phyloP scores from a whole-genome alignment of 2,113 vertebrate species.

The Pionites leucogaster region DNA sequence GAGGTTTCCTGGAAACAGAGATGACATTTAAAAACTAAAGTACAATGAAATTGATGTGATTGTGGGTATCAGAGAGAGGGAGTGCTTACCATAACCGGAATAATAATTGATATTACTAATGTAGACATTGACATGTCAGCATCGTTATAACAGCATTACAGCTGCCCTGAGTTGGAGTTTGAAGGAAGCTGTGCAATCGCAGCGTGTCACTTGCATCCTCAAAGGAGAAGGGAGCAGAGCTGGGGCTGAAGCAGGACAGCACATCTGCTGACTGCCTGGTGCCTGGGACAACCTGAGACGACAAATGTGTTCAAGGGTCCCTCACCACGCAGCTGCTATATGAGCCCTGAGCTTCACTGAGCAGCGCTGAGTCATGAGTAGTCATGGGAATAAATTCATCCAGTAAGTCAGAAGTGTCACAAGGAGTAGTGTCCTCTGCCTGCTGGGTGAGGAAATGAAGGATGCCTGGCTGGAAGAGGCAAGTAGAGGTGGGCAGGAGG shows the following conservation, averaged over 20 bases:
- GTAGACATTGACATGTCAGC: not conserved
- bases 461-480: not conserved
- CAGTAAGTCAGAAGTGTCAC: not conserved
- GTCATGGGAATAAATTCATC: not conserved
- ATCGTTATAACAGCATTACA: not conserved
- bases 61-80: not conserved
- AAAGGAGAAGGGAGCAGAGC: not conserved
- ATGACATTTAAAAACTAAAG: not conserved
- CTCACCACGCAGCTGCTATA: not conserved
- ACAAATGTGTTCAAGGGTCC: not conserved
- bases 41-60: not conserved
- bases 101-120: not conserved
- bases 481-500: not conserved
- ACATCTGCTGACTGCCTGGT: not conserved
- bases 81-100: not conserved
- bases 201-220: not conserved
- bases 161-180: not conserved
- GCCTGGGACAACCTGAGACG: not conserved
- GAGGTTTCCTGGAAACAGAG: slow-evolving; percentile 1
- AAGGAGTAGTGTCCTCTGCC: not conserved
- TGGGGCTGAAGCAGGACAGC: not conserved
- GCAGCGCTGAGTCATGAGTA: not conserved
- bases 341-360: not conserved
- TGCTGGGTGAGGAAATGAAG: not conserved
- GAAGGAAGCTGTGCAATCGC: rapidly evolving